These are phyloP conservation scores for Rhaphigaster nebulosa DNA, from an alignment of 2,888 invertebrate genomes.

Conservation along the genomic window DNA sequence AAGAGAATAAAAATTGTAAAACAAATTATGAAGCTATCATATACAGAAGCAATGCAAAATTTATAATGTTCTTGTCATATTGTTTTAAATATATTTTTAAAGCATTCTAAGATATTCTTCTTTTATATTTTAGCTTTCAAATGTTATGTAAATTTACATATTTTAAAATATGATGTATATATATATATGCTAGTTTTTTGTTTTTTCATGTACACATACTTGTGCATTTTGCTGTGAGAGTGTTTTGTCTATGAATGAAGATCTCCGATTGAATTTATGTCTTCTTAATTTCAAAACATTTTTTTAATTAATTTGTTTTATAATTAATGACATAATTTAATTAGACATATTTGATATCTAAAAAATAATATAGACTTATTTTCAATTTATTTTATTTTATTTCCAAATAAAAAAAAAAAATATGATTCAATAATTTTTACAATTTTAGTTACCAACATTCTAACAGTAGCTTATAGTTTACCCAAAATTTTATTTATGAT, in stretches of 20 bases:
- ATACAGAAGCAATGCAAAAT: constrained; percentile 35
- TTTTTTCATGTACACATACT: constrained; percentile 34
- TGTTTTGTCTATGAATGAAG: constrained; percentile 44
- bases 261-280: constrained; percentile 45
- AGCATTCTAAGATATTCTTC: constrained; percentile 33
- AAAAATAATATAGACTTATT: background rate
- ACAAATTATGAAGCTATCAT: background rate
- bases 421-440: background rate
- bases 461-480: background rate
- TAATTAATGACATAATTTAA: background rate
- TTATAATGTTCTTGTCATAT: constrained; percentile 45
- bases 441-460: background rate
- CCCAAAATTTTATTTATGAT: background rate
- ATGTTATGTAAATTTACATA: constrained; percentile 58
- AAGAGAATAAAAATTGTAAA: background rate
- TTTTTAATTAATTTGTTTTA: background rate
- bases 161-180: constrained; percentile 59
- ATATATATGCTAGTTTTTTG: constrained; percentile 41
- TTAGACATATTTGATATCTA: background rate
- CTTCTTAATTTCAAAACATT: constrained; percentile 35
- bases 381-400: background rate
- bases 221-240: constrained; percentile 34
- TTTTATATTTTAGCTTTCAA: constrained; percentile 56
- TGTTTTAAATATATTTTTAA: constrained; percentile 54
- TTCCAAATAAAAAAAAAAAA: background rate